Evolutionary conservation across 2,113 vertebrate genomes (phyloP).

Genomic region (Nothobranchius kuhntae): DNA sequence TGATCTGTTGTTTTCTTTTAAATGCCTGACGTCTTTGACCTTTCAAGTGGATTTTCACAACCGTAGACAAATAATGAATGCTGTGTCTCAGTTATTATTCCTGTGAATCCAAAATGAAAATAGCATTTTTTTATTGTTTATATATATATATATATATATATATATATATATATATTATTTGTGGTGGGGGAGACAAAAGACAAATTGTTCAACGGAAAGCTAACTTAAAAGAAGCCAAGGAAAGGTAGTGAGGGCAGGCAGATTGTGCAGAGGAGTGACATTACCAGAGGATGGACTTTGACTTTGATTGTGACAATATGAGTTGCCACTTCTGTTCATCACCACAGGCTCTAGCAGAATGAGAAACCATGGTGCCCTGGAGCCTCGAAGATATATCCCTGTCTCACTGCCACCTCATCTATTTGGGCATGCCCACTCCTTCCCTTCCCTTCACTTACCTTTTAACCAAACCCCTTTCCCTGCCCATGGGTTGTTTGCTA

Average conservation of each 20-base stretch:
- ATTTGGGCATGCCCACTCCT: constrained; percentile 10
- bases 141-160: no score
- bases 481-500: constrained; percentile 3
- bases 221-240: constrained; percentile 9
- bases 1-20: no score
- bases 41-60: neutral
- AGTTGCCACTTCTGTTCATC: constrained; percentile 41
- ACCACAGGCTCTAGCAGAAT: constrained; percentile 31
- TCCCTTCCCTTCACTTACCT: constrained; percentile 26
- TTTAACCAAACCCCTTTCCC: neutral
- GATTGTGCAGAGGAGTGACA: constrained; percentile 28
- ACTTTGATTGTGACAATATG: constrained; percentile 48
- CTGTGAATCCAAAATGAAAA: no score
- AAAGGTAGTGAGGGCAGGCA: constrained; percentile 14
- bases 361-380: constrained; percentile 26
- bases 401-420: constrained; percentile 45
- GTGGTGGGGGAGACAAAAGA: no score
- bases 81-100: no score
- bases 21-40: no score
- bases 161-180: no score
- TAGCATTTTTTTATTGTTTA: no score
- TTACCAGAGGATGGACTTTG: constrained; percentile 41
- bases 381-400: constrained; percentile 29
- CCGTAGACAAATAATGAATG: neutral
- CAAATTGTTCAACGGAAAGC: constrained; percentile 1